phyloP scores from a whole-genome alignment of 2,113 vertebrate species.

The Psophia crepitans region DNA sequence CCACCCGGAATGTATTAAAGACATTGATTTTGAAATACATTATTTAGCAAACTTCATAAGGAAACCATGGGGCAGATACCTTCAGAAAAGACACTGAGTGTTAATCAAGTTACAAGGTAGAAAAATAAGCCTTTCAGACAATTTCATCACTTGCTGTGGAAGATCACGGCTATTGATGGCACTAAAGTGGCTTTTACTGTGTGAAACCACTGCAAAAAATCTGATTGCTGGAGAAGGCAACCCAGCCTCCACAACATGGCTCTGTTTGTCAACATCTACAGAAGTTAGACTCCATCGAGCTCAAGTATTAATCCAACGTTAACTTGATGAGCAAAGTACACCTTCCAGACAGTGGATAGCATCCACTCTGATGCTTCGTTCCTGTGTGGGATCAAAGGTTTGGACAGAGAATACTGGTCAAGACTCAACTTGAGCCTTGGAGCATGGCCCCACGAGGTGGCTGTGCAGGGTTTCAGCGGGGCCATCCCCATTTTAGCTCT shows the following conservation, averaged over 20 bases:
- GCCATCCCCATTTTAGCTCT: neutral
- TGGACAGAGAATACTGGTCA: neutral
- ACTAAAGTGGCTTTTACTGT: neutral
- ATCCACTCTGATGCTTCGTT: neutral
- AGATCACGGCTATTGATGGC: neutral
- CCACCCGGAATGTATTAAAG: neutral
- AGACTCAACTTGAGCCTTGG: neutral
- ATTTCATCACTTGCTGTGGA: neutral
- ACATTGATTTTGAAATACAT: neutral
- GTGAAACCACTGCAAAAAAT: neutral
- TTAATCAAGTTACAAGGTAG: neutral
- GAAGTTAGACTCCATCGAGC: neutral
- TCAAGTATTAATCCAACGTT: neutral
- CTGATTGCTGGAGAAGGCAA: neutral
- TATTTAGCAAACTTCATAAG: neutral
- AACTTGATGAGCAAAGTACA: neutral
- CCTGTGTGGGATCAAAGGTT: neutral
- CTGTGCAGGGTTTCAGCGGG: neutral
- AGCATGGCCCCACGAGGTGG: accelerated
- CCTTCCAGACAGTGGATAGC: too few relatives aligned
- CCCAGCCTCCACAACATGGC: neutral
- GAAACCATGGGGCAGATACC: neutral
- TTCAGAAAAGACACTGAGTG: neutral
- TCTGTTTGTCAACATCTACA: neutral
- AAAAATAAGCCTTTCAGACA: neutral